These are phyloP conservation scores for Tympanoctomys barrerae DNA, from an alignment of 2,797 vertebrate species.

Conservation along the genomic window DNA sequence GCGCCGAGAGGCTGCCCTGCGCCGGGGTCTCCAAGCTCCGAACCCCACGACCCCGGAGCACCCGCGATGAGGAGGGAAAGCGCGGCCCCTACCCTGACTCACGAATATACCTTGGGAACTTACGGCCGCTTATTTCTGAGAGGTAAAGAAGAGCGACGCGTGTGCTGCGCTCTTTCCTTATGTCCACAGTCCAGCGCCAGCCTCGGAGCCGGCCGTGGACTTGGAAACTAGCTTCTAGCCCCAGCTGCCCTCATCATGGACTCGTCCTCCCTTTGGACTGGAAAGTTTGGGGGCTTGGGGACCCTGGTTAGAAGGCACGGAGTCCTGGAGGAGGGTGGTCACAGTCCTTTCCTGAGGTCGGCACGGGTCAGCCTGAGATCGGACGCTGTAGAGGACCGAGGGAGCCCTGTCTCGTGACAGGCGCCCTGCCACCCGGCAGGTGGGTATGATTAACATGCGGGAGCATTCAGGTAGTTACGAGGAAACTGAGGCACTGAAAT, in stretches of 20 bases:
- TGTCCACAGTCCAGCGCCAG: not conserved
- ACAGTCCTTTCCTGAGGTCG: not conserved
- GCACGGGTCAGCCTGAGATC: not conserved
- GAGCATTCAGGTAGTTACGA: not conserved
- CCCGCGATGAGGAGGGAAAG: fast-evolving
- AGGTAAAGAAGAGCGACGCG: too few relatives aligned
- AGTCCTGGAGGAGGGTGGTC: not conserved
- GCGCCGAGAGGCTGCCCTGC: not conserved
- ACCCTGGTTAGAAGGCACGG: not conserved
- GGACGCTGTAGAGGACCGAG: not conserved
- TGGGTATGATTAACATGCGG: not conserved
- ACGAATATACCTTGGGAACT: fast-evolving
- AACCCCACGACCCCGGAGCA: not conserved
- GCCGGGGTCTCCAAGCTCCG: not conserved
- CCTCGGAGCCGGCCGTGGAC: not conserved
- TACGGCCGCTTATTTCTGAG: not conserved
- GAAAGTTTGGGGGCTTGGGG: not conserved
- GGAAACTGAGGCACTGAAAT: not conserved
- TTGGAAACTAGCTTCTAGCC: not conserved
- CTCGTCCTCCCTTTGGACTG: not conserved
- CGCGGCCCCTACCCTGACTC: too few relatives aligned
- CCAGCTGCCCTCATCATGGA: too few relatives aligned
- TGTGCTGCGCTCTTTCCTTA: not conserved
- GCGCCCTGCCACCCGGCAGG: not conserved
- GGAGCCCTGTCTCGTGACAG: not conserved